Evolutionary conservation across 2,113 vertebrate genomes (phyloP).

Genomic region (Pachyramphus minor): DNA sequence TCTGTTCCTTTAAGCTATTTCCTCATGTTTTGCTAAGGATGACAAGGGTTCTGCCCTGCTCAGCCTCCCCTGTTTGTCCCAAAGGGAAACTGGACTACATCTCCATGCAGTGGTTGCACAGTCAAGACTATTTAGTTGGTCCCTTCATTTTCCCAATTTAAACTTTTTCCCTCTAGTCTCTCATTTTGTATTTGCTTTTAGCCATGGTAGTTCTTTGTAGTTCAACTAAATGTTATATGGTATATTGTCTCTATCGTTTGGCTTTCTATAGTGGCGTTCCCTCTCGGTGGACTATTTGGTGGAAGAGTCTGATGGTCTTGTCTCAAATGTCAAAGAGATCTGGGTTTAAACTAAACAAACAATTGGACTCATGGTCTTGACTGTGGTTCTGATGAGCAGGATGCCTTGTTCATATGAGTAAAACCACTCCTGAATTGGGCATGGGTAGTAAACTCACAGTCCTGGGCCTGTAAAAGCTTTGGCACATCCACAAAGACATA

Average conservation of each 20-base stretch:
- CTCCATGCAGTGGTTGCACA: conserved; percentile 52
- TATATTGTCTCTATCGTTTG: conserved; percentile 41
- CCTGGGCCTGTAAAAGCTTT: neutral
- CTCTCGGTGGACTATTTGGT: conserved; percentile 24
- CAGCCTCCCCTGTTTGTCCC: conserved; percentile 49
- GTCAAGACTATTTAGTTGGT: conserved; percentile 38
- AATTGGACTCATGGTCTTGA: neutral
- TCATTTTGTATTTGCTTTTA: conserved; percentile 59
- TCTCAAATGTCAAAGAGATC: conserved; percentile 16
- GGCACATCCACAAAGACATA: neutral
- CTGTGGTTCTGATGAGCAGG: neutral
- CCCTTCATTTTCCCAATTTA: neutral
- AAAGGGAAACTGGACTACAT: neutral
- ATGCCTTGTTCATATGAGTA: neutral
- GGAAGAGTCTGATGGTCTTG: neutral
- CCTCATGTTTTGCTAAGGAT: conserved; percentile 64
- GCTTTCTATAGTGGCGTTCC: conserved; percentile 25
- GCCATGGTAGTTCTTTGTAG: conserved; percentile 38
- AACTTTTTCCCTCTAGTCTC: neutral
- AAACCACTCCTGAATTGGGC: neutral
- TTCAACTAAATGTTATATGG: conserved; percentile 60
- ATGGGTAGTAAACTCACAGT: neutral
- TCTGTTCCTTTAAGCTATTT: conserved; percentile 63
- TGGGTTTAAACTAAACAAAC: conserved; percentile 45
- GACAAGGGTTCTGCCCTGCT: conserved; percentile 36